Percentiles rank a stretch among this genome's conserved stretches.
phyloP scores from a whole-genome alignment of 2,888 invertebrate species.

The Octonoba sinensis region DNA sequence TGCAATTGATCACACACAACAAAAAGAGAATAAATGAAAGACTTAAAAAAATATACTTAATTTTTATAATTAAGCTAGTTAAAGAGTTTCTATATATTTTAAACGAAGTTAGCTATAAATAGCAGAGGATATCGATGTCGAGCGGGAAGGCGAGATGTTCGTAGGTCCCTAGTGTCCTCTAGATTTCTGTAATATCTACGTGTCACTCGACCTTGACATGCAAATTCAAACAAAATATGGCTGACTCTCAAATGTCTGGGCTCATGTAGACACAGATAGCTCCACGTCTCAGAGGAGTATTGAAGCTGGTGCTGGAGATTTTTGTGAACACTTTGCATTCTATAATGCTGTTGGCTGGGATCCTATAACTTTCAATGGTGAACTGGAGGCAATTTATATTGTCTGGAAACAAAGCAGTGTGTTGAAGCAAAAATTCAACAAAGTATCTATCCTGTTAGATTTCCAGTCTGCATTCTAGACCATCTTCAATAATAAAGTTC shows the following conservation, averaged over 20 bases:
- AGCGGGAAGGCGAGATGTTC: too few species aligned
- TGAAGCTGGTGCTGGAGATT: background rate
- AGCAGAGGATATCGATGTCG: too few species aligned
- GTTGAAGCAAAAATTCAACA: background rate
- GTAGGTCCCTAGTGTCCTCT: too few species aligned
- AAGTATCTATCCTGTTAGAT: background rate
- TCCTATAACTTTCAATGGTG: background rate
- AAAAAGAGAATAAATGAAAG: too few species aligned
- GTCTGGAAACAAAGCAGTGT: background rate
- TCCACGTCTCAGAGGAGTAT: background rate
- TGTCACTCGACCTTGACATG: too few species aligned
- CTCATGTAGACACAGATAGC: background rate
- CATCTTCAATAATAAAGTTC: slow-evolving; percentile 2
- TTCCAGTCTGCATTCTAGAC: too few species aligned
- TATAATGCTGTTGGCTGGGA: background rate
- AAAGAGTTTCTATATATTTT: too few species aligned
- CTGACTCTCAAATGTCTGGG: background rate
- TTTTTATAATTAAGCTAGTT: too few species aligned
- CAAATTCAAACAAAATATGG: background rate
- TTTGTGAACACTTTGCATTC: background rate
- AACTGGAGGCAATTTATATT: slow-evolving; percentile 1
- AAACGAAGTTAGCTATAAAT: too few species aligned
- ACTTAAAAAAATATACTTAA: too few species aligned
- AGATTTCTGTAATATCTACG: too few species aligned
- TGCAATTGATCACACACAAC: too few species aligned